Evolutionary conservation across 2,113 vertebrate genomes (phyloP).

Genomic region (Dasyornis broadbenti): DNA sequence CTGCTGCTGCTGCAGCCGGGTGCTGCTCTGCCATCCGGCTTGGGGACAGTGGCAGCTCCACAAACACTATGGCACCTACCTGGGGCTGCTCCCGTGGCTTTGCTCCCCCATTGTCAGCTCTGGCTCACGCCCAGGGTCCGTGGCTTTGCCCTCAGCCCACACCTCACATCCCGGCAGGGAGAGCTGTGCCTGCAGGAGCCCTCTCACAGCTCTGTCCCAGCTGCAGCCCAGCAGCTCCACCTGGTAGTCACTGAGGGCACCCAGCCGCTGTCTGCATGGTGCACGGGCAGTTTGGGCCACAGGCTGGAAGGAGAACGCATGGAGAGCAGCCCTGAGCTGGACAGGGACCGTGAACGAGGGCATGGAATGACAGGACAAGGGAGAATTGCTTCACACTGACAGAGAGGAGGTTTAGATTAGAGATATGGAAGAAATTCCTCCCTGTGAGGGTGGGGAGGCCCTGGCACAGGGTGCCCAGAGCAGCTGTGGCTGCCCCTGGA

Average conservation of each 20-base stretch:
- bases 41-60: rapidly evolving
- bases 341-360: not conserved
- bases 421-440: not conserved
- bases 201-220: not conserved
- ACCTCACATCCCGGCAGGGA: rapidly evolving
- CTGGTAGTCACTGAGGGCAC: rapidly evolving
- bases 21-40: not conserved
- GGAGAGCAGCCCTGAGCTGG: not conserved
- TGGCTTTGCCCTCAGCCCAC: rapidly evolving
- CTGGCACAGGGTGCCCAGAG: not conserved
- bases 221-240: not conserved
- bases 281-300: rapidly evolving
- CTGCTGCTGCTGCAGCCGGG: not conserved
- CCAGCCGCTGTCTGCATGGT: rapidly evolving
- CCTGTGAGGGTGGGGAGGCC: rapidly evolving
- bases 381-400: not conserved
- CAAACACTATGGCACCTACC: not conserved
- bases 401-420: not conserved
- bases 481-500: not conserved
- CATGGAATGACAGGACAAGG: not conserved
- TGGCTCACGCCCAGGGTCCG: rapidly evolving
- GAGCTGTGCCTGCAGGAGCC: not conserved
- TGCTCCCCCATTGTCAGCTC: rapidly evolving
- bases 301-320: not conserved
- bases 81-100: rapidly evolving